phyloP scores from a whole-genome alignment of 2,113 vertebrate species.

The Telmatochromis sp. region DNA sequence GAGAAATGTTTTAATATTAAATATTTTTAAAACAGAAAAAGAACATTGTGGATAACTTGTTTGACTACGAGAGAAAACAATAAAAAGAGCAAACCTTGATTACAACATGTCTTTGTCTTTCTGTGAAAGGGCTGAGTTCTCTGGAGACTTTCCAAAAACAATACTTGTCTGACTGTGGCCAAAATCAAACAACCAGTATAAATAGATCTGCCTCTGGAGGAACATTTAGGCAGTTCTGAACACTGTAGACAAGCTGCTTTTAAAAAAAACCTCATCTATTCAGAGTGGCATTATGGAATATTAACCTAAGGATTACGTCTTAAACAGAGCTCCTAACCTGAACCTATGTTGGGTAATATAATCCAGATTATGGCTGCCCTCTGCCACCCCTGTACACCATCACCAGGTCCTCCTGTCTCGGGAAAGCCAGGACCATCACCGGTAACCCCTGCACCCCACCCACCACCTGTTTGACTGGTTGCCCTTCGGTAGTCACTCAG shows the following conservation, averaged over 20 bases:
- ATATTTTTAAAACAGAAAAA: not conserved
- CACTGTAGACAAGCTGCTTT: not conserved
- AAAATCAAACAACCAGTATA: not conserved
- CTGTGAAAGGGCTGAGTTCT: not conserved
- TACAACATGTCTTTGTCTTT: fast-evolving
- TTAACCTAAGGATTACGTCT: not conserved
- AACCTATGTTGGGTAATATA: not conserved
- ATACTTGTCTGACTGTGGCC: not conserved
- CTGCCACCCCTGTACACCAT: not conserved
- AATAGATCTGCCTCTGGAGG: not conserved
- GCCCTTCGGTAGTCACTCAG: not conserved
- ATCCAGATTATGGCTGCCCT: not conserved
- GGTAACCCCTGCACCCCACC: not conserved
- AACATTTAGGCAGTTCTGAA: not conserved
- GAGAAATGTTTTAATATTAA: not conserved
- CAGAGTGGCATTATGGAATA: not conserved
- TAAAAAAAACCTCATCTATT: fast-evolving
- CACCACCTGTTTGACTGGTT: not conserved
- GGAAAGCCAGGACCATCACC: not conserved
- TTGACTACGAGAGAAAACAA: not conserved
- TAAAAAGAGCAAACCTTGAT: not conserved
- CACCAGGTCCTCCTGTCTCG: not conserved
- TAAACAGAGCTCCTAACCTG: not conserved
- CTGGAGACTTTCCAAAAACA: not conserved
- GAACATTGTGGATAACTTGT: not conserved